Evolutionary conservation across 2,888 invertebrate species (phyloP), one percentile per base, ranked within the genome.

Genomic region (Clistopyga incitator): DNA sequence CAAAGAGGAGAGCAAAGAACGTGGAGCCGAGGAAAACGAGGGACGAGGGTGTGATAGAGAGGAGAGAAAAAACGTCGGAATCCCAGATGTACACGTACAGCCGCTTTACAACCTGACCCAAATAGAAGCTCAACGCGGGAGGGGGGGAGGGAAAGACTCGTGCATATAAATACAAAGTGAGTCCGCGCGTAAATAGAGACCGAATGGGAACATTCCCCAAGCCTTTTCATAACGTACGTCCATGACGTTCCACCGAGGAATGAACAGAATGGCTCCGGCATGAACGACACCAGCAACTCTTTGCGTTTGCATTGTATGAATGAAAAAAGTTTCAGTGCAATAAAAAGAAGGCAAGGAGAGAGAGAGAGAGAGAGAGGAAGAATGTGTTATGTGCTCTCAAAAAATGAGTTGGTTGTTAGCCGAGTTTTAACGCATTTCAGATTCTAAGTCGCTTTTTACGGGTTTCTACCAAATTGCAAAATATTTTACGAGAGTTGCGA

Each of bases 131-230:
- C 74, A 64, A 75, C 67, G 23, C 11, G 47, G 13, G 25, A 45
- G 23, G 47, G 13, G 13, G 47, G 18, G 50, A 68, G 45, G 8
- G 45, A n/a, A 18, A 61, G 61, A 34, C 29, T 59, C 72, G 38
- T 74, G 74, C 68, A 74, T 74, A 84, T 81, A 72, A 75, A 78
- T 78, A 77, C 81, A 84, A 81, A 67, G 72, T 77, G 78, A 64
- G 70, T 71, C 70, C 65, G 29, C 74, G 65, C 72, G 78, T 70
- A 81, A 81, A 84, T 70, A 84, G 68, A 77, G 50, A 76, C 56
- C 74, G 59, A 70, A 78, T 74, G 59, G 61, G 64, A 78, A 81
- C 75, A 47, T 61, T 81, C 25, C 34, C 64, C 70, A 29, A 74
- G 84, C 25, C 65, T 78, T 78, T 81, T 65, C 81, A 78, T 81